Conservation (phyloP, 2,113 vertebrate genomes). For the Megaptera novaeangliae region DNA sequence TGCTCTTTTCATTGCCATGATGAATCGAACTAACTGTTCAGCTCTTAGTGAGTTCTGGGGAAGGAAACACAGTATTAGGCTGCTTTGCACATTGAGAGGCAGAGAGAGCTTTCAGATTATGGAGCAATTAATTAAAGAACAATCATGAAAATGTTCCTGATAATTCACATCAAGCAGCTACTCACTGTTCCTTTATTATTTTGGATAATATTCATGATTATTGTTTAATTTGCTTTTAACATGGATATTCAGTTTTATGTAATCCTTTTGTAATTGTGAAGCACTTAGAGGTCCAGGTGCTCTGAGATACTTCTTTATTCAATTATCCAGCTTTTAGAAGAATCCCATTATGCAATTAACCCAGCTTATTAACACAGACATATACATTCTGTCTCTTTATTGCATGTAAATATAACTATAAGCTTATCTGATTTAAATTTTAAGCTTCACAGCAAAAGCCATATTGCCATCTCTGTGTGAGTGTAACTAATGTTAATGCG, state of each 20-base stretch:
- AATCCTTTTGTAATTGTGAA: conserved; percentile 53
- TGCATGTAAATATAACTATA: neutral
- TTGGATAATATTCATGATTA: conserved; percentile 37
- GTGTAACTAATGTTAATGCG: neutral
- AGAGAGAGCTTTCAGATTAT: conserved; percentile 34
- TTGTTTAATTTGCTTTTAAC: conserved; percentile 68
- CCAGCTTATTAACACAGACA: conserved; percentile 28
- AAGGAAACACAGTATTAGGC: neutral
- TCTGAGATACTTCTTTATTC: conserved; percentile 42
- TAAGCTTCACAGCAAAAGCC: neutral
- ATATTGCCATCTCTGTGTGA: neutral
- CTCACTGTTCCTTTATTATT: conserved; percentile 64
- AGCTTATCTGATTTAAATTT: neutral
- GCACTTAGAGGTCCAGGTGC: conserved; percentile 55
- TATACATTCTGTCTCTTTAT: neutral
- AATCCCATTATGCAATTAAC: conserved; percentile 21
- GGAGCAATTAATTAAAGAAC: conserved; percentile 62
- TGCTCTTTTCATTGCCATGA: conserved; percentile 12
- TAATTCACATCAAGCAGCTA: conserved; percentile 51
- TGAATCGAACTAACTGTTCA: conserved; percentile 29
- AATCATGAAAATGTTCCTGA: conserved; percentile 52
- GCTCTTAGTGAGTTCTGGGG: conserved; percentile 33
- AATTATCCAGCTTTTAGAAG: conserved; percentile 43
- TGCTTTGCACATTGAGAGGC: neutral
- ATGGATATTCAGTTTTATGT: conserved; percentile 28